These are phyloP conservation scores for Theristicus caerulescens DNA, from an alignment of 2,113 vertebrate genomes.

Conservation along the genomic window DNA sequence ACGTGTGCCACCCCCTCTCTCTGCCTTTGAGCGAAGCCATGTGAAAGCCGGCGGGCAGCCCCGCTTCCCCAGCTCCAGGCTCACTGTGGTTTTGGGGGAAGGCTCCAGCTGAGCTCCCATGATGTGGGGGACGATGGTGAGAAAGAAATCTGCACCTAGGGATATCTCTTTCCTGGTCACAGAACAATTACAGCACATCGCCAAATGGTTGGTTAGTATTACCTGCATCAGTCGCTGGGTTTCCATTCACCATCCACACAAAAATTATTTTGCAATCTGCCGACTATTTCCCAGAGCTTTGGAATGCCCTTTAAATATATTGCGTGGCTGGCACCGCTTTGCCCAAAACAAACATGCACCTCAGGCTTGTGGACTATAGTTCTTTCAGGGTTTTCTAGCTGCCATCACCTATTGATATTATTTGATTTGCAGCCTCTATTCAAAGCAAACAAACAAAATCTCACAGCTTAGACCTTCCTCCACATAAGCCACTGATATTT, in stretches of 20 bases:
- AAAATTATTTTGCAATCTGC: neutral
- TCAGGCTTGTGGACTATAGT: neutral
- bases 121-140: accelerated
- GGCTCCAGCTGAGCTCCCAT: neutral
- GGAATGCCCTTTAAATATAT: constrained; percentile 48
- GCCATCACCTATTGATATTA: constrained; percentile 56
- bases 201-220: neutral
- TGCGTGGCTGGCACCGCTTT: neutral
- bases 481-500: constrained; percentile 19
- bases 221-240: neutral
- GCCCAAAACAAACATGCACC: constrained; percentile 11
- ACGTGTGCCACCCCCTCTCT: accelerated
- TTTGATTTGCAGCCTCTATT: constrained; percentile 49
- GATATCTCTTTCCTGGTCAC: neutral
- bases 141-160: neutral
- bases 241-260: neutral
- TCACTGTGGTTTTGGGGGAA: accelerated
- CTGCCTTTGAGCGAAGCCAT: neutral
- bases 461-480: constrained; percentile 37
- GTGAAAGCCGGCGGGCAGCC: accelerated
- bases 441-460: constrained; percentile 60
- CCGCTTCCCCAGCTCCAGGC: accelerated
- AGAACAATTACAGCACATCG: neutral
- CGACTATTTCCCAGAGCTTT: constrained; percentile 12
- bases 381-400: neutral